phyloP scores from a whole-genome alignment of 2,113 vertebrate genomes.

The Pogona vitticeps region DNA sequence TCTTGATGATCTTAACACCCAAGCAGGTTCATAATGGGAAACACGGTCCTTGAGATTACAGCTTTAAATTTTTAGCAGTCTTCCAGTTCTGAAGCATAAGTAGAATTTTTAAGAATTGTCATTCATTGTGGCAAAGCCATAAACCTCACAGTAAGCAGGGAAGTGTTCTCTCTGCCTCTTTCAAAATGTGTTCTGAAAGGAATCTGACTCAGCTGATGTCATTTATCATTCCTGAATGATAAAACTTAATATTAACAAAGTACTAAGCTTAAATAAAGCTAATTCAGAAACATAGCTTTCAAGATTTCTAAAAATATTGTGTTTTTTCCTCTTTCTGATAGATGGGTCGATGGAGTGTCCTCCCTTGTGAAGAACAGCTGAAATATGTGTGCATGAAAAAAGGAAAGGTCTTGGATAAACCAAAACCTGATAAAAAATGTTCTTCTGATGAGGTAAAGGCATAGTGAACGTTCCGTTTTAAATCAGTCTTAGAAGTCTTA shows the following conservation, averaged over 20 bases:
- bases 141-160: neutral
- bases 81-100: neutral
- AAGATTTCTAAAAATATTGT: slow-evolving; percentile 14
- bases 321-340: slow-evolving; percentile 63
- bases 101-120: neutral
- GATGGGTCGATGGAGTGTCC: slow-evolving; percentile 86
- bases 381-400: slow-evolving; percentile 90
- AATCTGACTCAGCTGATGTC: neutral
- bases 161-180: neutral
- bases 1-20: too few species aligned
- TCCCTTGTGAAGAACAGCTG: slow-evolving; percentile 75
- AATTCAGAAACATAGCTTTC: neutral
- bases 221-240: too few species aligned
- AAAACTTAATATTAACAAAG: neutral
- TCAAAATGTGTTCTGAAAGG: neutral
- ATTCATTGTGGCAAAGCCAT: neutral
- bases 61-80: neutral
- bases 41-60: too few species aligned
- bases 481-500: neutral
- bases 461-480: neutral
- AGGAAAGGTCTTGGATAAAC: slow-evolving; percentile 78
- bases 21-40: too few species aligned
- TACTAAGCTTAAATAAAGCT: neutral
- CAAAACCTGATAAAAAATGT: slow-evolving; percentile 73
- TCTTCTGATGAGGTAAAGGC: slow-evolving; percentile 75